phyloP scores from a whole-genome alignment of 2,888 invertebrate species.

The Drosophila rubida region DNA sequence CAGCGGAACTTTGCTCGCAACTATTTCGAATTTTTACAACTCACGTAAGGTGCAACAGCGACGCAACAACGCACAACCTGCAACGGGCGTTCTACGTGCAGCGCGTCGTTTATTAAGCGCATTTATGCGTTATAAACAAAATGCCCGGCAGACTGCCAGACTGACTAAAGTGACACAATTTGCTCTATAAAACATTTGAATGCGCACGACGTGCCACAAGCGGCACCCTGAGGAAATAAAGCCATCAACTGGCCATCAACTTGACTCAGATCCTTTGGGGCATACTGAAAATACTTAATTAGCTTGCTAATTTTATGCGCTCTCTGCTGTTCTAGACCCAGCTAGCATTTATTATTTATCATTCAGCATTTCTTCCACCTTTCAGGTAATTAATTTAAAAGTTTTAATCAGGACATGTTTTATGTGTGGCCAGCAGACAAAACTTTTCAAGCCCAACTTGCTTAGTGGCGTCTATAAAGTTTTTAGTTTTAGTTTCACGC shows the following conservation, averaged over 20 bases:
- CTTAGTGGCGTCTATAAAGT: slow-evolving; percentile 41
- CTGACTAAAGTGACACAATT: slow-evolving; percentile 59
- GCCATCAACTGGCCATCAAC: not conserved
- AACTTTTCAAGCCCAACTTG: slow-evolving; percentile 9
- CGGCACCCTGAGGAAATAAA: slow-evolving; percentile 4
- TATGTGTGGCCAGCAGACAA: slow-evolving; percentile 8
- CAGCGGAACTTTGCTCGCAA: slow-evolving; percentile 66
- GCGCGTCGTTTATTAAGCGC: slow-evolving; percentile 73
- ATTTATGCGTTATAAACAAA: slow-evolving; percentile 75
- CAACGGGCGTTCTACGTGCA: slow-evolving; percentile 44
- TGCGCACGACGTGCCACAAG: slow-evolving; percentile 59
- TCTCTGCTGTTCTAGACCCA: not conserved
- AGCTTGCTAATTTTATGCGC: not conserved
- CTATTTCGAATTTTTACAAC: slow-evolving; percentile 46
- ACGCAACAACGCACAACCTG: slow-evolving; percentile 1
- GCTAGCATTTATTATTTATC: not conserved
- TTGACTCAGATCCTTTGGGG: not conserved
- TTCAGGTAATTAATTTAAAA: slow-evolving; percentile 29
- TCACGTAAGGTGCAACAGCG: slow-evolving; percentile 17
- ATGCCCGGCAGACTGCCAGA: slow-evolving; percentile 22
- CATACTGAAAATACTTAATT: not conserved
- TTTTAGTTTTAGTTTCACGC: slow-evolving; percentile 14
- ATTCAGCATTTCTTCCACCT: not conserved
- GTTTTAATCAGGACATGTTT: slow-evolving; percentile 9
- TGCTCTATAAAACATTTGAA: slow-evolving; percentile 70